Conservation (phyloP, 2,888 invertebrate species). For the Pandemis cinnamomeana region DNA sequence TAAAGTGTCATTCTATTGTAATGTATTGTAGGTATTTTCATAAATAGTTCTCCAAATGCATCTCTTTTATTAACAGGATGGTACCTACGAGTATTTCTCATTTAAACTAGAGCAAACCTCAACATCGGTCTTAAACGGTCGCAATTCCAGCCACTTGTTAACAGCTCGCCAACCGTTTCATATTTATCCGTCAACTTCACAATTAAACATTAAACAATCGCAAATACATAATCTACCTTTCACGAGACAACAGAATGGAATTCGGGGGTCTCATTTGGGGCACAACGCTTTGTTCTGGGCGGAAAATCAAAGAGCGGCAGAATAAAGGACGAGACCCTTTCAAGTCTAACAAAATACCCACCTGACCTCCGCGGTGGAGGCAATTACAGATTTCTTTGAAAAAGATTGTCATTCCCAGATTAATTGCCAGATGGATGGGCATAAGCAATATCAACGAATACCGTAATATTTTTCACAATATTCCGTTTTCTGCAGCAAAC, state of each 20-base stretch:
- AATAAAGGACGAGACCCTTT: conserved; percentile 65
- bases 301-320: conserved; percentile 66
- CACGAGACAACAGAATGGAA: conserved; percentile 57
- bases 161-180: neutral
- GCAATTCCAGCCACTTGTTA: neutral
- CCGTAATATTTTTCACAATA: conserved; percentile 5
- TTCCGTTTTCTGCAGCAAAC: neutral
- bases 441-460: conserved; percentile 19
- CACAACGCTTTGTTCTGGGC: conserved; percentile 65
- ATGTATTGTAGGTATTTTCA: no score
- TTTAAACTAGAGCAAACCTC: neutral
- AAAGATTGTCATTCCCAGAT: conserved; percentile 59
- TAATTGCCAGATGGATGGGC: conserved; percentile 30
- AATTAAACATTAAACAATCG: conserved; percentile 23
- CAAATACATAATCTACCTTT: conserved; percentile 39
- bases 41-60: no score
- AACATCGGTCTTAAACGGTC: neutral
- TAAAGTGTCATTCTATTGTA: no score
- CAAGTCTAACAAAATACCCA: conserved; percentile 62
- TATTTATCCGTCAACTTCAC: conserved; percentile 1
- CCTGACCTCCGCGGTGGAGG: conserved; percentile 61
- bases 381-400: conserved; percentile 71
- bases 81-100: neutral
- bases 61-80: no score
- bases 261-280: conserved; percentile 61